Evolutionary conservation across 2,113 vertebrate species (phyloP).

Genomic region (Thermophis baileyi): DNA sequence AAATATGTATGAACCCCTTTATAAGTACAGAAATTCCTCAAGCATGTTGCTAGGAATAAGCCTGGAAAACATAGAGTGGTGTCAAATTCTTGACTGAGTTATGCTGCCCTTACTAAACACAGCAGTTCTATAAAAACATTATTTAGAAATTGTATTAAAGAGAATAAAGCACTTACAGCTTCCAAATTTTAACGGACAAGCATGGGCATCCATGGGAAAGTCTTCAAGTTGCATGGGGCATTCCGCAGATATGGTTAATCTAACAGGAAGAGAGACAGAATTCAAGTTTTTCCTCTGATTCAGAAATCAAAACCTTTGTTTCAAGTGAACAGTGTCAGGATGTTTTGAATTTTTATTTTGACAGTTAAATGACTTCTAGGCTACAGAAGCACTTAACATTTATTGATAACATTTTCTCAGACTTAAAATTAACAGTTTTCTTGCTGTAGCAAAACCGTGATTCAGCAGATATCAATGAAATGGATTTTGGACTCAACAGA

Average conservation of each 20-base stretch:
- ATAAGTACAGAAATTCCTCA: not conserved
- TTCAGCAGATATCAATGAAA: not conserved
- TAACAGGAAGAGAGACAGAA: slow-evolving; percentile 57
- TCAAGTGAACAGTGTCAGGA: too few relatives aligned
- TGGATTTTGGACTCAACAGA: not conserved
- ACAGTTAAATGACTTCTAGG: not conserved
- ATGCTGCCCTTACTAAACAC: not conserved
- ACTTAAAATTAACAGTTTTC: not conserved
- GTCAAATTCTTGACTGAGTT: not conserved
- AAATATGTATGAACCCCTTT: not conserved
- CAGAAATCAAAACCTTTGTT: not conserved
- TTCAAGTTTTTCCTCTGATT: not conserved
- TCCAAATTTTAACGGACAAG: slow-evolving; percentile 96
- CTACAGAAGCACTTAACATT: not conserved
- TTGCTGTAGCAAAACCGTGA: not conserved
- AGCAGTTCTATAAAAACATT: not conserved
- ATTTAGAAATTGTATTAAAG: slow-evolving; percentile 31
- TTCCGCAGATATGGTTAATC: slow-evolving; percentile 94
- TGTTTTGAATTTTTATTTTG: not conserved
- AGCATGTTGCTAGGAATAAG: not conserved
- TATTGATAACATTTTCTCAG: not conserved
- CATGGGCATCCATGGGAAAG: slow-evolving; percentile 96
- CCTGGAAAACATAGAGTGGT: not conserved
- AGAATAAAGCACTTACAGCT: slow-evolving; percentile 85
- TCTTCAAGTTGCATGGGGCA: slow-evolving; percentile 98